Conservation (phyloP, 2,113 vertebrate genomes). For the Willisornis vidua region DNA sequence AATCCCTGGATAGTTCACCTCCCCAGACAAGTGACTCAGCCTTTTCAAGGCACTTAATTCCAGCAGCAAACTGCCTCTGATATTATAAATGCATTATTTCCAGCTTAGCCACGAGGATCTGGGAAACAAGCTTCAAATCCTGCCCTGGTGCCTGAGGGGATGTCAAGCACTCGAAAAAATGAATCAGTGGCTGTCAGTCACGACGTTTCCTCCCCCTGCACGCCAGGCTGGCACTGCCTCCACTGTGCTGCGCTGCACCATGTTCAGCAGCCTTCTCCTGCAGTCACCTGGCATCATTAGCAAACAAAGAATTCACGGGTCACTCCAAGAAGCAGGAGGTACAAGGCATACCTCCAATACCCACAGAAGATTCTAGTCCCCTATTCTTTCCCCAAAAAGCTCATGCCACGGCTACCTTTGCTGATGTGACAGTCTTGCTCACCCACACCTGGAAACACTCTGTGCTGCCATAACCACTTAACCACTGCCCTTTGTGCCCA, state of each 20-base stretch:
- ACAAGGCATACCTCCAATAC: neutral
- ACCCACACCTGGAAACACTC: fast-evolving
- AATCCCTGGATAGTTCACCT: neutral
- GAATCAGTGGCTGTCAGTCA: fast-evolving
- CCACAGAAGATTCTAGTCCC: neutral
- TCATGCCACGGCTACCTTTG: fast-evolving
- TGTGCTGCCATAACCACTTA: fast-evolving
- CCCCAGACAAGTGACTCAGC: neutral
- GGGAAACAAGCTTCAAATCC: neutral
- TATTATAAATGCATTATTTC: neutral
- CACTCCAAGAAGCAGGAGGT: neutral
- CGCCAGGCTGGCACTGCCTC: fast-evolving
- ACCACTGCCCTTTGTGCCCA: neutral
- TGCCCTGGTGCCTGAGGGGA: neutral
- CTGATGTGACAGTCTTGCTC: neutral
- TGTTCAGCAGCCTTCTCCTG: fast-evolving
- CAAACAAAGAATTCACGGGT: fast-evolving
- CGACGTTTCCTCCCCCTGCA: fast-evolving
- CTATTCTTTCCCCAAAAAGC: fast-evolving
- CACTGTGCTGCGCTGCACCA: fast-evolving
- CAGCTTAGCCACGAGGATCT: neutral
- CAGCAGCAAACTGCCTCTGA: neutral
- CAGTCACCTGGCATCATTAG: fast-evolving
- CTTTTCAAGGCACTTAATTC: neutral
- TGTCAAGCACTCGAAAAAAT: fast-evolving